Conservation (phyloP, 2,888 invertebrate species). For the Hipparchia semele region DNA sequence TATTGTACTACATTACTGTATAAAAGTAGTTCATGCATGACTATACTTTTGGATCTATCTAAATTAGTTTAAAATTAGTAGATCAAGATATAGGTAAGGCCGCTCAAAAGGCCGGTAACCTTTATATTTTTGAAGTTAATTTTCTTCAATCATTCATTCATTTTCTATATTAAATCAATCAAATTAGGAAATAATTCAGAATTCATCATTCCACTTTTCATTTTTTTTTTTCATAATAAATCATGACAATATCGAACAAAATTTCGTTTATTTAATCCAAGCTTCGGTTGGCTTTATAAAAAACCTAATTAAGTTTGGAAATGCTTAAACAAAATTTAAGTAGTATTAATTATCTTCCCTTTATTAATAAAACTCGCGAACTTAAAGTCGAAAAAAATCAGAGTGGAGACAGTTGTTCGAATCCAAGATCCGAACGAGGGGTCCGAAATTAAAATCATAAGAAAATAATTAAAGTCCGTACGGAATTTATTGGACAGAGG, state of each 20-base stretch:
- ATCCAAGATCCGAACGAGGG: slow-evolving; percentile 50
- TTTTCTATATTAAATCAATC: too few species aligned
- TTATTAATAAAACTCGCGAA: slow-evolving; percentile 79
- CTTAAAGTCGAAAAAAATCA: slow-evolving; percentile 50
- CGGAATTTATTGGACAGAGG: slow-evolving; percentile 80
- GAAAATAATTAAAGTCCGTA: slow-evolving; percentile 83
- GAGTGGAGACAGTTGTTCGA: slow-evolving; percentile 68
- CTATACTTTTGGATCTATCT: too few species aligned
- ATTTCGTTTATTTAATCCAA: slow-evolving; percentile 9
- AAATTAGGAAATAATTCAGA: background rate
- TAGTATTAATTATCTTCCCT: slow-evolving; percentile 82
- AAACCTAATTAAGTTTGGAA: slow-evolving; percentile 70
- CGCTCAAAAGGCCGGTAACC: too few species aligned
- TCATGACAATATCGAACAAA: background rate
- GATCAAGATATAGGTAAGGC: too few species aligned
- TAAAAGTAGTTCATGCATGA: too few species aligned
- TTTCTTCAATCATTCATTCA: too few species aligned
- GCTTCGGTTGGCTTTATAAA: slow-evolving; percentile 41
- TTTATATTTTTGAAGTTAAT: too few species aligned
- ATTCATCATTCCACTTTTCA: background rate
- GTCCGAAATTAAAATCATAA: slow-evolving; percentile 80
- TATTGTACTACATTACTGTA: too few species aligned
- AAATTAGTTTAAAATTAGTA: too few species aligned
- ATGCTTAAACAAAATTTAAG: slow-evolving; percentile 81
- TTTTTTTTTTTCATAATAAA: background rate